These are phyloP conservation scores for Heliornis fulica DNA, from an alignment of 2,113 vertebrate genomes.

Conservation along the genomic window DNA sequence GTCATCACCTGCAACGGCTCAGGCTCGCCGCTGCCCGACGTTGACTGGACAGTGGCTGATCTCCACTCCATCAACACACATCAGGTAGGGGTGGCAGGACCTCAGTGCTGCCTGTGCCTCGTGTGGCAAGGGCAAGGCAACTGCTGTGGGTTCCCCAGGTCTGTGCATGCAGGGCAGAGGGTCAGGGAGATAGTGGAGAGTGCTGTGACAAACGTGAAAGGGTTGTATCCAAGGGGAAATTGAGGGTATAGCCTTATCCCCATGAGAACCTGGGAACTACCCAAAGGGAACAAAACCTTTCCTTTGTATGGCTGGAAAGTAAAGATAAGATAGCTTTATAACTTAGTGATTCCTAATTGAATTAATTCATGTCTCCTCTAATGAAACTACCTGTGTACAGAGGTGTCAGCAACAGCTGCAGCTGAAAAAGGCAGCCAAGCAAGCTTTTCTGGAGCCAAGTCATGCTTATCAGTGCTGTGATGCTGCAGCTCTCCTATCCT, in stretches of 20 bases:
- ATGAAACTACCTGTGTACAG: not conserved
- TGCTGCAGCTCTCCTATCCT: not conserved
- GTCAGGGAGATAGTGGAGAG: not conserved
- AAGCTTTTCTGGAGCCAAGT: not conserved
- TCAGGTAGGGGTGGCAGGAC: slow-evolving; percentile 76
- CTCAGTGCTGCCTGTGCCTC: accelerated
- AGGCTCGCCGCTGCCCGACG: slow-evolving; percentile 89
- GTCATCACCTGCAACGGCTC: slow-evolving; percentile 95
- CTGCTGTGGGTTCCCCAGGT: not conserved
- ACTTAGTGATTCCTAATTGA: not conserved
- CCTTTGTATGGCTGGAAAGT: not conserved
- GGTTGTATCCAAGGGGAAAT: not conserved
- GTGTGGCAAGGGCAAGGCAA: not conserved
- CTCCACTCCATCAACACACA: slow-evolving; percentile 97
- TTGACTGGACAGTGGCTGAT: slow-evolving; percentile 92
- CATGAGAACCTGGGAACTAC: not conserved
- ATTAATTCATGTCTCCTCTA: not conserved
- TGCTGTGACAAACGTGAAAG: not conserved
- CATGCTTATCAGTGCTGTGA: not conserved
- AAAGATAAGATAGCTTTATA: not conserved
- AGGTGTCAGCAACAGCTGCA: not conserved
- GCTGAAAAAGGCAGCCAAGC: not conserved
- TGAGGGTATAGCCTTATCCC: accelerated
- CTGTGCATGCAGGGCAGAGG: not conserved
- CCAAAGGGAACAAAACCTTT: not conserved